Conservation (phyloP, 2,113 vertebrate genomes). For the Ailurus styani region DNA sequence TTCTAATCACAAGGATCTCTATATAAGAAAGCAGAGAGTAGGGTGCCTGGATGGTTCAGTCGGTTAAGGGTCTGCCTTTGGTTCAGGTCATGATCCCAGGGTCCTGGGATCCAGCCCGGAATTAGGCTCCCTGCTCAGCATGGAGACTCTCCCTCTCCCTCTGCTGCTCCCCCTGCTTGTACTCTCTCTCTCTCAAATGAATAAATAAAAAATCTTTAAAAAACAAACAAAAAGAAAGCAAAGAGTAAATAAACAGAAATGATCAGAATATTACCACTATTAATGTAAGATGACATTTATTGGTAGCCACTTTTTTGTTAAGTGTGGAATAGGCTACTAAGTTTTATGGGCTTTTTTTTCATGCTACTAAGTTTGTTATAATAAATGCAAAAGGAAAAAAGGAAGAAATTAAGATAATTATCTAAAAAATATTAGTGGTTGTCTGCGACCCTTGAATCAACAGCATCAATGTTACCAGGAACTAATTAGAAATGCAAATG, state of each 20-base stretch:
- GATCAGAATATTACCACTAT: neutral
- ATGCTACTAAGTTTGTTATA: neutral
- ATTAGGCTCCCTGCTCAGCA: too few species aligned
- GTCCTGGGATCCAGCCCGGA: too few species aligned
- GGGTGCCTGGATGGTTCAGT: too few species aligned
- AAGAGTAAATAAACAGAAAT: neutral
- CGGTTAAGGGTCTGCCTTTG: too few species aligned
- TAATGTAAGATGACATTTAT: neutral
- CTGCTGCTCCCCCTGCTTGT: too few species aligned
- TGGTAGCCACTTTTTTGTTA: neutral
- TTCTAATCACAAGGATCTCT: neutral
- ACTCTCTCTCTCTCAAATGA: too few species aligned
- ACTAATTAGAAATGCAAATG: neutral
- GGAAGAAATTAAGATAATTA: neutral
- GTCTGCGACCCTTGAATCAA: neutral
- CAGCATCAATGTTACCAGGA: neutral
- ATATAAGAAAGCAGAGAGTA: neutral
- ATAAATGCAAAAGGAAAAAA: neutral
- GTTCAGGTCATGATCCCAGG: too few species aligned
- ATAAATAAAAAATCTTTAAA: too few species aligned
- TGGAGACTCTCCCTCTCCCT: too few species aligned
- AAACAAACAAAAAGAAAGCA: neutral
- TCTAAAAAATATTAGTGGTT: neutral
- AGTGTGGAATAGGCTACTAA: neutral
- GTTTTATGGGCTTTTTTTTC: neutral